Percentiles rank a stretch among this genome's conserved stretches.
Evolutionary conservation across 2,888 invertebrate genomes (phyloP).

Genomic region (Stenoptilia bipunctidactyla): DNA sequence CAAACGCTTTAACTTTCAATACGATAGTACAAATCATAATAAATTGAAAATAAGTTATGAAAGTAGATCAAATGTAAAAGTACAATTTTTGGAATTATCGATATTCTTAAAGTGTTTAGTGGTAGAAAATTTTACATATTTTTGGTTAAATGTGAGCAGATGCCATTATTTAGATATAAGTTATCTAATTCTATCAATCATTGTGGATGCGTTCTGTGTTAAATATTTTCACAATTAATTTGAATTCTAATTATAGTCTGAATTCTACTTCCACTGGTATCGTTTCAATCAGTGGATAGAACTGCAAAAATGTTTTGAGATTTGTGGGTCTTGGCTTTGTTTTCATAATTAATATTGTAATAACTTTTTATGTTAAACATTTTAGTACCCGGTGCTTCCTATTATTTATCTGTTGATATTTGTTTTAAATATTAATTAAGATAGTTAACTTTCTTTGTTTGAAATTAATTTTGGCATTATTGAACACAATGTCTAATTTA

Average conservation of each 20-base stretch:
- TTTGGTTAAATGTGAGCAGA: background rate
- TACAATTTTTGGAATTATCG: background rate
- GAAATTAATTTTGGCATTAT: constrained; percentile 30
- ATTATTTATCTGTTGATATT: constrained; percentile 58
- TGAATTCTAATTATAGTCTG: too few species aligned
- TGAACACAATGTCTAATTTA: constrained; percentile 43
- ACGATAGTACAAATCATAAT: constrained; percentile 1
- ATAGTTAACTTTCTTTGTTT: constrained; percentile 48
- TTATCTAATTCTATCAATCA: too few species aligned
- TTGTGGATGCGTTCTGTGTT: too few species aligned
- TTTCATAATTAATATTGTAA: constrained; percentile 38
- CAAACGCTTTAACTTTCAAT: background rate
- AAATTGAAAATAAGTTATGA: background rate
- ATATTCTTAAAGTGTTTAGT: constrained; percentile 1
- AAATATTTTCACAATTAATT: too few species aligned
- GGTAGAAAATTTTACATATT: background rate
- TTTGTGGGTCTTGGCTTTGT: constrained; percentile 27
- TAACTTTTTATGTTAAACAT: constrained; percentile 33
- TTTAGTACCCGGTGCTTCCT: constrained; percentile 59
- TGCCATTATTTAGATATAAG: too few species aligned
- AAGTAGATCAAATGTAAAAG: background rate
- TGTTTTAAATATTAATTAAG: constrained; percentile 46
- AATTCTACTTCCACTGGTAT: too few species aligned
- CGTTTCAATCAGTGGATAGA: too few species aligned
- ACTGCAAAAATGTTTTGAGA: too few species aligned